phyloP scores from a whole-genome alignment of 2,888 invertebrate species.

The Ophion obscuratus region DNA sequence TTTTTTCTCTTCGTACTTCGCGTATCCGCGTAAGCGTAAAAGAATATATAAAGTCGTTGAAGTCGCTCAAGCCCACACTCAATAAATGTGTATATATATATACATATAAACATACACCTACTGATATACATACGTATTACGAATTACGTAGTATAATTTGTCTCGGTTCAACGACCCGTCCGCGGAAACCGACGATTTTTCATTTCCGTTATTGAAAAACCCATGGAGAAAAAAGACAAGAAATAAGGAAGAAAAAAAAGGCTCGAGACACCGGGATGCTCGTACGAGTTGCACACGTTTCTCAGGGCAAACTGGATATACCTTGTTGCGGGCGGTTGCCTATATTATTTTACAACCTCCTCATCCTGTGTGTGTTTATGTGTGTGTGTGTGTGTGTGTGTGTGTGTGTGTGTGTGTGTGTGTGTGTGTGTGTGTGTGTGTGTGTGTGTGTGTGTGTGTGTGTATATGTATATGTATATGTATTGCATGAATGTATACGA shows the following conservation, averaged over 20 bases:
- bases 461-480: background rate
- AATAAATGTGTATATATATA: conserved; percentile 1
- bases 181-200: conserved; percentile 62
- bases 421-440: too few relatives aligned
- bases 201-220: conserved; percentile 68
- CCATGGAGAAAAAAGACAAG: conserved; percentile 22
- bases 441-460: too few relatives aligned
- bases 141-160: conserved; percentile 57
- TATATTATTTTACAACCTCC: conserved; percentile 37
- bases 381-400: too few relatives aligned
- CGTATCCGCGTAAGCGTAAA: conserved; percentile 63
- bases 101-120: conserved; percentile 9
- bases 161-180: conserved; percentile 65
- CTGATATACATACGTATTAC: conserved; percentile 12
- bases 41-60: conserved; percentile 56
- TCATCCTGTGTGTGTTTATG: conserved; percentile 22
- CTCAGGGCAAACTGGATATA: conserved; percentile 48
- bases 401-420: too few relatives aligned
- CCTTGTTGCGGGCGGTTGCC: conserved; percentile 16
- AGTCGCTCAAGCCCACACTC: conserved; percentile 40
- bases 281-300: conserved; percentile 15
- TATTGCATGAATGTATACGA: background rate
- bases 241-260: conserved; percentile 26
- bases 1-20: conserved; percentile 1
- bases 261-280: background rate